Base-by-base conservation (phyloP, 2,797 vertebrate genomes). In the Dendrocincla fuliginosa region DNA sequence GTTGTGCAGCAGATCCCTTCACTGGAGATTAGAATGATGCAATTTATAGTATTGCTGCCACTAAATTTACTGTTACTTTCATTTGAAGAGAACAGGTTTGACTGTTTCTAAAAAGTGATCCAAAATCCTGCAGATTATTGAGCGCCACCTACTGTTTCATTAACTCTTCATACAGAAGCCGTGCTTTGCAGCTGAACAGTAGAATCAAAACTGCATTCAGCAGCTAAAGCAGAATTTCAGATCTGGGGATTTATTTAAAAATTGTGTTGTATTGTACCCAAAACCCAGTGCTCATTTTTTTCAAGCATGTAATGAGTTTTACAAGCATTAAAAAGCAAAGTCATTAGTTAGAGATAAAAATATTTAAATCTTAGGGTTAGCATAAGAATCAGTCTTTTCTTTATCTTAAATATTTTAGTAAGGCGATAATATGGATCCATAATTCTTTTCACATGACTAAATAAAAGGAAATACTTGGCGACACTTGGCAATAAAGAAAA, bases 101-200 rank as follows among this genome's bases (percentile, higher is more conserved):
- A 55, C 32, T 20, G 18, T 18, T 92, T 57, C 16, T 35, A 64
- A 74, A 89, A 65, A 30, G 13, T 22, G 49, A 50, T 35, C 71
- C 7, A 50, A 89, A 80, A 78, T 86, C 61, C 59, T 65, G 25
- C 39, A 90, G 42, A 93, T 63, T 84, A 78, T 53, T 90, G 91
- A 90, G 95, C 85, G 91, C 93, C 95, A 96, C 78, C 95, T 97
- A 78, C 91, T 78, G 93, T 95, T 78, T 61, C 49, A 7, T 78
- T 65, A 30, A 61, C 32, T 80, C 35, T 55, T 49, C 5, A 2
- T 22, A 35, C 63, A 32, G 9, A 5, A 46, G 11, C n/a, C 33
- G 42, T 2, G 10, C 7, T 76, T 55, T 19, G 24, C n/a, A 89
- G 30, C 6, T 65, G 41, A 37, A 28, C 6, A 30, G 9, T 7